Evolutionary conservation across 2,888 invertebrate genomes (phyloP), one percentile per base, ranked within the genome.

Genomic region (Sinohyriopsis cumingii): DNA sequence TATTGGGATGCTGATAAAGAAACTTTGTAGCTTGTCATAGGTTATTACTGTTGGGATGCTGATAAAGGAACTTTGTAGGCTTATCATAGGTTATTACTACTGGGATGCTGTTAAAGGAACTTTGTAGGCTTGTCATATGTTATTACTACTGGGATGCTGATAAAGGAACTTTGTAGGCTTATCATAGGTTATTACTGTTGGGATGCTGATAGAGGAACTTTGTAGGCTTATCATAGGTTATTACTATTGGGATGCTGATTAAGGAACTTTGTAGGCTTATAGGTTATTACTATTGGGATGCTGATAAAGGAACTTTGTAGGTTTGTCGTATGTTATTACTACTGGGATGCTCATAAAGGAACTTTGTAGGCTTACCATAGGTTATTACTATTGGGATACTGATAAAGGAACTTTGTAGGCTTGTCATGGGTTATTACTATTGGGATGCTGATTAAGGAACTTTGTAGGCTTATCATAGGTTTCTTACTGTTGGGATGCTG

Each of bases 141-240:
- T 19, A 19, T 54, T 22, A 22, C 55, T 15, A 33, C 7, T 33
- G 9, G 33, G 33, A 33, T 33, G 33, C 33, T 33, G 33, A 7
- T 33, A 7, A 33, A 33, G 5, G 7, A 33, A 33, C 33, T 33
- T 28, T n/a, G 19, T 0, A 24, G 24, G 61, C n/a, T 63, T 56
- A 12, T n/a, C 55, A 33, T 63, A 68, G 57, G 24, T 62, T 20
- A 5, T 54, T 22, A 22, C 55, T 5, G 5, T 5, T 33, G 7
- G 33, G 33, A 33, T 33, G 33, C 33, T 33, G 33, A 6, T 33
- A 7, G 5, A n/a, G n/a, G n/a, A n/a, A n/a, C n/a, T n/a, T n/a
- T n/a, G n/a, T 0, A 28, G 28, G 28, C 25, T 25, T 25, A 25
- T 25, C 77, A 79, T 67, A 84, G 84, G n/a, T n/a, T n/a, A n/a